Evolutionary conservation across 2,888 invertebrate genomes (phyloP).

Genomic region (Conomelus anceps): DNA sequence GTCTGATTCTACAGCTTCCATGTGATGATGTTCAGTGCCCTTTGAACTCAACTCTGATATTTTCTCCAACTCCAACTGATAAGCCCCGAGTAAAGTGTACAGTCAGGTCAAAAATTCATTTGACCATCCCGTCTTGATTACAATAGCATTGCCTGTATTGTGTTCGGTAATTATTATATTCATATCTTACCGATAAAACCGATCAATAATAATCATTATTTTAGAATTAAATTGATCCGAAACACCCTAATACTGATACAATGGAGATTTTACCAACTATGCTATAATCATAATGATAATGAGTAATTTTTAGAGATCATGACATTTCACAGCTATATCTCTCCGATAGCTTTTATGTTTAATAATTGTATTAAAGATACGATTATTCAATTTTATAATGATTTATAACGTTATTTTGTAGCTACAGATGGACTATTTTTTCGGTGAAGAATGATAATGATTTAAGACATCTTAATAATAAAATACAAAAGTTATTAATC

Average conservation of each 20-base stretch:
- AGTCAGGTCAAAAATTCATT: background rate
- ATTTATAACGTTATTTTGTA: background rate
- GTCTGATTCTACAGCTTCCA: too few species aligned
- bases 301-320: background rate
- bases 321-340: background rate
- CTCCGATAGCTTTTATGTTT: background rate
- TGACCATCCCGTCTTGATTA: background rate
- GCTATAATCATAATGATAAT: background rate
- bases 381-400: background rate
- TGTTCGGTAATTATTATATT: background rate
- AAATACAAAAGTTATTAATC: background rate
- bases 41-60: background rate
- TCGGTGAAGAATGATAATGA: background rate
- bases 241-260: background rate
- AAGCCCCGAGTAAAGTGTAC: background rate
- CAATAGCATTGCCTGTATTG: background rate
- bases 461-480: background rate
- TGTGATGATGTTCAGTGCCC: background rate
- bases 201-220: background rate
- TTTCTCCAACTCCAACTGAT: background rate
- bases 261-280: background rate
- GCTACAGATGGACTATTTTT: background rate
- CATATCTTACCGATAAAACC: background rate
- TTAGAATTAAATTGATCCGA: background rate
- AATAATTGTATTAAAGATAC: background rate